Base-by-base conservation (phyloP, 2,888 invertebrate genomes). In the Gnatocerus cornutus region DNA sequence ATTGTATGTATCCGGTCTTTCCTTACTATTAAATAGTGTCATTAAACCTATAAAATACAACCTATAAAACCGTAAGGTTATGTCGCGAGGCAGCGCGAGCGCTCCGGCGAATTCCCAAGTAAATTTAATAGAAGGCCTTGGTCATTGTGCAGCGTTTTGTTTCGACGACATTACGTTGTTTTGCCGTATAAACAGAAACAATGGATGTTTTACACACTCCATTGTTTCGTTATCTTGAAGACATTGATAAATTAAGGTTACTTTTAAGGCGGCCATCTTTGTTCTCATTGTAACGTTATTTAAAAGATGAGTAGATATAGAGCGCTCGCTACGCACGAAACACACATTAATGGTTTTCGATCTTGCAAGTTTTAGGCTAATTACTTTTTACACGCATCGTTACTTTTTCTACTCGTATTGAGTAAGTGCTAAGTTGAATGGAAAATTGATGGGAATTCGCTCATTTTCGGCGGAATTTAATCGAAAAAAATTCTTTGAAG, bases 201-300 rank as follows among this genome's bases (percentile, higher is more conserved):
- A 85, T 83, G 82, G 84, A 83, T 83, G 83, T 85, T 84, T 85
- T 84, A 85, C 84, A 85, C 84, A 82, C 83, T 81, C 85, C 82
- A 85, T 85, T 85, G 85, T 84, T 83, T 82, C 83, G 82, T 85
- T 85, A 85, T 85, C 85, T 85, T 84, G 82, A 84, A 85, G 85
- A 85, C 85, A 85, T 85, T 85, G 85, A 85, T 85, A 85, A 85
- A 85, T 85, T 84, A 83, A 84, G 84, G 84, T 83, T 84, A 84
- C 84, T 84, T 84, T 84, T 83, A 84, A 83, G 83, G 83, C 84
- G 81, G 84, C 83, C 83, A 84, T 84, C 84, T 83, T 83, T 84
- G 83, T 83, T 81, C 78, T 75, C 77, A 76, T 74, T 77, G 77
- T 76, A 74, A 76, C 77, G 67, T 73, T 73, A 79, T 79, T 79